Percentiles rank a stretch among this genome's conserved stretches.
These are phyloP conservation scores for Crotalus horridus DNA, from an alignment of 2,113 vertebrate genomes.

Conservation along the genomic window DNA sequence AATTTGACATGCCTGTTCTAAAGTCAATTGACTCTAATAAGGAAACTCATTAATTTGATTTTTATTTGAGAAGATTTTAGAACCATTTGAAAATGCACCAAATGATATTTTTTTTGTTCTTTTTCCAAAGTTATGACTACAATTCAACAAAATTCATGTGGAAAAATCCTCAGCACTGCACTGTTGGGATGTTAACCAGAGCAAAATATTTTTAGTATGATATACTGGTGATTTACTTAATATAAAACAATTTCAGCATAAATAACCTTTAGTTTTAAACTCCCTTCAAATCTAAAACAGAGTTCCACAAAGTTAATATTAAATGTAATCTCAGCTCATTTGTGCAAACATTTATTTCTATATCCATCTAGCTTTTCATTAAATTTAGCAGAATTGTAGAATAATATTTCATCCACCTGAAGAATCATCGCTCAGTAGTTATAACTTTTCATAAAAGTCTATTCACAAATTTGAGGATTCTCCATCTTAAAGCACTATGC, in stretches of 20 bases:
- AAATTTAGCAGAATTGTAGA: background rate
- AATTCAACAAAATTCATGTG: background rate
- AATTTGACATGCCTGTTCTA: background rate
- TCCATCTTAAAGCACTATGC: background rate
- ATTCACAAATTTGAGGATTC: background rate
- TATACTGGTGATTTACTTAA: background rate
- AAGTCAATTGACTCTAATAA: constrained; percentile 11
- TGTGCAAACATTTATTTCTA: background rate
- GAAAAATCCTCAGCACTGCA: background rate
- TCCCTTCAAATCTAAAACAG: background rate
- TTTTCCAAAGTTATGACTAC: background rate
- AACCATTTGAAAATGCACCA: background rate
- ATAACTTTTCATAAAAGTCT: background rate
- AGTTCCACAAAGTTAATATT: background rate
- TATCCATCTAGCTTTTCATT: background rate
- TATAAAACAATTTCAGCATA: background rate
- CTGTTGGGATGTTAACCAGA: background rate
- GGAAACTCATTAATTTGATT: background rate
- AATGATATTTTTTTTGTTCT: background rate
- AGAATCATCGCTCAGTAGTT: background rate
- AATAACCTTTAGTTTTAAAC: background rate
- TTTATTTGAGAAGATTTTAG: background rate
- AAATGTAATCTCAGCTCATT: background rate
- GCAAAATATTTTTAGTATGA: background rate
- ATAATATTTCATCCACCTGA: background rate